Evolutionary conservation across 2,797 vertebrate genomes (phyloP), one percentile per base, ranked within the genome.

Genomic region (Craterocephalus amniculus): DNA sequence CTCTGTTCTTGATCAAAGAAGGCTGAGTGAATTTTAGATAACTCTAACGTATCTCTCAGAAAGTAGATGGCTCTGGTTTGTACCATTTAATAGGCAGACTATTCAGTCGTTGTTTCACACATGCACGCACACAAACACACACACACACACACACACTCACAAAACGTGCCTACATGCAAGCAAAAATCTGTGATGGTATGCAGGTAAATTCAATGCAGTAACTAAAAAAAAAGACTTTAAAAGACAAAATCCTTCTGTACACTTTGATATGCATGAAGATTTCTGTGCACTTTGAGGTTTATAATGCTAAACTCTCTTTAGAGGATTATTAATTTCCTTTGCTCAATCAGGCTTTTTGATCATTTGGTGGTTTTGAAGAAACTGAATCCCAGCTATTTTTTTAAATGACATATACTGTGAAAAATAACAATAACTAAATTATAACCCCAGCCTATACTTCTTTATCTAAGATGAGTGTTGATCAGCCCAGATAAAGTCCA

Each of bases 61-160:
- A 66, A 67, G 22, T 18, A 56, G 43, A 70, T 34, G 6, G 22
- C 26, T 71, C 35, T 29, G 16, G 16, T 68, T 51, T 45, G 64
- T 48, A 35, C 43, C 58, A 12, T 67, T 29, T 66, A n/a, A 70
- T 11, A 63, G 32, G 65, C 72, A 38, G 68, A 78, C 75, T 71
- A 12, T 4, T 63, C 67, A 79, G 76, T 56, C 55, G 4, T 65
- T 61, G 74, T 71, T 82, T 60, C 51, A 61, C 5, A 62, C 43
- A 43, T 12, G 22, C 14, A 14, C 12, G 60, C n/a, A 64, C 35
- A 63, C 58, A 31, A 45, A 61, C 5, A 62, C 43, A 43, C 12
- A 22, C 14, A 14, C 14, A 63, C n/a, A 64, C 43, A 38, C 18
- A 20, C 27, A 61, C 35, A 51, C 43, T 48, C 35, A 59, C 58